Evolutionary conservation across 2,113 vertebrate species (phyloP), one percentile per base, ranked within the genome.

Genomic region (Erythrocebus patas): DNA sequence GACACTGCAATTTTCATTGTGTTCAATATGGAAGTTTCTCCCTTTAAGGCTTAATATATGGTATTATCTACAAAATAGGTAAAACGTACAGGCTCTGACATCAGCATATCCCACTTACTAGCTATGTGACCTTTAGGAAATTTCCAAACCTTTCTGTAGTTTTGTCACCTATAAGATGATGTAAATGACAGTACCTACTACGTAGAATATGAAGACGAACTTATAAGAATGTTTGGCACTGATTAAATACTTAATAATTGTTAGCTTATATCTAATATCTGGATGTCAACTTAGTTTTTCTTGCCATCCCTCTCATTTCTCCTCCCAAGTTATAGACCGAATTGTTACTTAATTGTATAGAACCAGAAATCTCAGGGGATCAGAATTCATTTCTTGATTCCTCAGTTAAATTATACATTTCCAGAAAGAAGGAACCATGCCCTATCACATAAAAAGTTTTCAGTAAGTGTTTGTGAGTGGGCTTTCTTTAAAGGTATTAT

Each of bases 401-500:
- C 8, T 97, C 12, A 48, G 6, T 82, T 70, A 82, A 30, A 64
- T 40, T 61, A 13, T 61, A 48, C 18, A 68, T 89, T 93, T 32
- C 61, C 23, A 70, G 2, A 89, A 85, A 86, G 50, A 79, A 82
- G 57, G 14, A 8, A 78, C 35, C 16, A 38, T 64, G 68, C 18
- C 32, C 30, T 89, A 27, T 85, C 32, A 68, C 25, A 55, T 61
- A 64, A 76, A 87, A 76, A 89, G 16, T 40, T 82, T 32, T 75
- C 43, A 79, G 38, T 48, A 94, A 79, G 45, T 95, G 66, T 61
- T 83, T 93, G 16, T 86, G 75, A 64, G 22, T 93, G 35, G 18
- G 14, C 8, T 97, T 96, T 91, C 81, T 91, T 89, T 90, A 79
- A 90, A 96, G 83, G 70, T 78, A 50, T 59, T 72, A 20, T 50